Base-by-base conservation (phyloP, 2,113 vertebrate genomes). In the Recurvirostra avosetta region DNA sequence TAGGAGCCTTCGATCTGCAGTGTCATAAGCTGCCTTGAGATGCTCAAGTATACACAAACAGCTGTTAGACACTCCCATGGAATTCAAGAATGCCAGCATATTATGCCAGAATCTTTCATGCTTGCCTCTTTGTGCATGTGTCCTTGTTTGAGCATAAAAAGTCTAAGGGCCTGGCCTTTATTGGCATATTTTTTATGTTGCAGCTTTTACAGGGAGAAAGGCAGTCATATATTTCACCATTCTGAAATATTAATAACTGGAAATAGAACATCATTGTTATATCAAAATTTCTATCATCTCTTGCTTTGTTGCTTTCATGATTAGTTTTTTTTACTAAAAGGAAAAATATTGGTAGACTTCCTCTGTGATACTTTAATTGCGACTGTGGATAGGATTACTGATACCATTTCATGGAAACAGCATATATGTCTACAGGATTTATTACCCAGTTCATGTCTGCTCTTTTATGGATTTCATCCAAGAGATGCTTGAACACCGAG, bases 381-480 rank as follows among this genome's bases (percentile, higher is more conserved):
- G 17, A 9, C 70, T 85, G 50, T 85, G 83, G 92, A 74, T 58
- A 93, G 38, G 43, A 88, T 96, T 97, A 96, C 77, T 93, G 86
- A 94, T 92, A 96, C 75, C 59, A 88, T 97, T 96, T 97, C 94
- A 89, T 29, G 72, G 82, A 92, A 95, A 85, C 12, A 32, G 84
- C 88, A 89, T 92, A 93, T 92, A 96, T 71, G 83, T 87, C 93
- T 90, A 20, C 78, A 91, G 82, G 74, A 98, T 98, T 98, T 98
- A 98, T 97, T 96, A 96, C 89, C 84, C 75, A 87, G 94, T 83
- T 97, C 97, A 83, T 96, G 91, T 95, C 97, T 86, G 71, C 94
- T 96, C 55, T 96, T 96, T 96, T 85, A 97, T 97, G 96, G 97
- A 97, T 97, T 97, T 94, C 90, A 91, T 97, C 97, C 93, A 97